phyloP scores from a whole-genome alignment of 2,113 vertebrate genomes.

The Morone chrysops region DNA sequence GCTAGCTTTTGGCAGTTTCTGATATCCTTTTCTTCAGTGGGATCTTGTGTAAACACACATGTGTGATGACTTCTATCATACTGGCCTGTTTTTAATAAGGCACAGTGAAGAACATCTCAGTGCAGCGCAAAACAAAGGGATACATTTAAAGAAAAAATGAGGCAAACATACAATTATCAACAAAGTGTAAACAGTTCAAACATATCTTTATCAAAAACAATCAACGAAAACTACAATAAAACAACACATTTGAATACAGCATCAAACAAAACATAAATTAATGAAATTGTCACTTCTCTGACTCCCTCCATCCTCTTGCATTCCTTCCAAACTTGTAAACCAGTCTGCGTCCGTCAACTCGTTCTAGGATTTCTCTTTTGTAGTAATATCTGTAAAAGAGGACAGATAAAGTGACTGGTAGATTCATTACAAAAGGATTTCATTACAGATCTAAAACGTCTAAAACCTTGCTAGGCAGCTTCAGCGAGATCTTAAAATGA shows the following conservation, averaged over 20 bases:
- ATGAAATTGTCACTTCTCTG: constrained; percentile 88
- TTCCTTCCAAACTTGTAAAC: constrained; percentile 99
- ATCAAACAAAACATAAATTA: constrained; percentile 56
- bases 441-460: not conserved
- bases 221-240: constrained; percentile 38
- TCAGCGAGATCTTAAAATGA: no score
- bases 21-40: not conserved
- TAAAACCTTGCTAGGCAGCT: no score
- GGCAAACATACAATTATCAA: constrained; percentile 19
- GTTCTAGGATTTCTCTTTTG: constrained; percentile 96
- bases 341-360: constrained; percentile 95
- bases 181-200: constrained; percentile 57
- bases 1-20: not conserved
- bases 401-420: not conserved
- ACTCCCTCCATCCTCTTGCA: constrained; percentile 95
- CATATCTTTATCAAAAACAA: constrained; percentile 34
- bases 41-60: constrained; percentile 33
- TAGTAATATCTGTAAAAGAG: constrained; percentile 93
- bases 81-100: constrained; percentile 1
- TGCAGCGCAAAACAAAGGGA: constrained; percentile 47
- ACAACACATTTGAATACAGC: constrained; percentile 44
- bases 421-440: not conserved
- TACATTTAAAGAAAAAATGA: constrained; percentile 24
- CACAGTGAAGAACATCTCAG: constrained; percentile 44
- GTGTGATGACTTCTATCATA: constrained; percentile 14